Conservation (phyloP, 1,140 invertebrate genomes). For the Steinernema feltiae region DNA sequence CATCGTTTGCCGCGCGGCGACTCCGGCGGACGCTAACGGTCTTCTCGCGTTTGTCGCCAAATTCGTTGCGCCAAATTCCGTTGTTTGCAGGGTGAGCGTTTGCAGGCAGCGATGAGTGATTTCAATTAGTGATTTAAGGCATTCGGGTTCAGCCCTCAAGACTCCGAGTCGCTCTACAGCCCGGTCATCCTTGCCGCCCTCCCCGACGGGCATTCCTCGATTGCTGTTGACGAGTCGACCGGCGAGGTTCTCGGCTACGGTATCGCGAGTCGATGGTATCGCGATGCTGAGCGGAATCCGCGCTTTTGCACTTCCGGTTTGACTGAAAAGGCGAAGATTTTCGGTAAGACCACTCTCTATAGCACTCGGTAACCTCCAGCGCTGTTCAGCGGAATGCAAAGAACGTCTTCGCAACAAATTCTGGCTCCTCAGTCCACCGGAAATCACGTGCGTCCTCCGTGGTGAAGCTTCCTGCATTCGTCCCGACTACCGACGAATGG, state of each 20-base stretch:
- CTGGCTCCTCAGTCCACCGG: neutral
- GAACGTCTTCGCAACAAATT: neutral
- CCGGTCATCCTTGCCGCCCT: neutral
- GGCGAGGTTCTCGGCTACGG: neutral
- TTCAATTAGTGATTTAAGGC: neutral
- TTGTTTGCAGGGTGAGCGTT: neutral
- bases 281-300: neutral
- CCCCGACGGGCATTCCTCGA: neutral
- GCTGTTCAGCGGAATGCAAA: neutral
- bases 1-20: neutral
- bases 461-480: neutral
- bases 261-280: neutral
- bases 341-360: neutral
- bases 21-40: neutral
- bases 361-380: neutral
- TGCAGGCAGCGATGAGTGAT: neutral
- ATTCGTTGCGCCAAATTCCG: neutral
- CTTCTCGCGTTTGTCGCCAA: neutral
- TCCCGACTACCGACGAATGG: neutral
- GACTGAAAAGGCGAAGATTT: neutral
- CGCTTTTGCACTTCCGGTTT: neutral
- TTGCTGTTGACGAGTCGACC: neutral
- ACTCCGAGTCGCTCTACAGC: neutral
- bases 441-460: neutral
- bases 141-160: neutral